Conservation (phyloP, 2,113 vertebrate genomes). For the Callorhinus ursinus region DNA sequence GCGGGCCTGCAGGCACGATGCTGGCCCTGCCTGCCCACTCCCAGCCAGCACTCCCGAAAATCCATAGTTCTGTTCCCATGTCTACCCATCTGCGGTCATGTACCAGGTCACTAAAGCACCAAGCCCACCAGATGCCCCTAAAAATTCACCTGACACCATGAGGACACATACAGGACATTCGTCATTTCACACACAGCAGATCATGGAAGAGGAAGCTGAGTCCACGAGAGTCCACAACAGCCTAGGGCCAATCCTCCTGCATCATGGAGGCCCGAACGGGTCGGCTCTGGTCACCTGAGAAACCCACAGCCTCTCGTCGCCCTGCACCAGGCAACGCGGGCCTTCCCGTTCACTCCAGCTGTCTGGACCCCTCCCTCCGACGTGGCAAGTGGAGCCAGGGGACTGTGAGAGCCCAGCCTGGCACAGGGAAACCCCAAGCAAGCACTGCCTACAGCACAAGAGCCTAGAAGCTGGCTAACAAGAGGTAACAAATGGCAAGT, state of each 20-base stretch:
- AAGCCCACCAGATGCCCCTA: background rate
- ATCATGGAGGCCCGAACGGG: fast-evolving
- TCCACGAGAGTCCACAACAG: fast-evolving
- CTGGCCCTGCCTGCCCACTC: background rate
- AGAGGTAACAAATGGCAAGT: too few relatives aligned
- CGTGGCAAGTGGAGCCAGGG: background rate
- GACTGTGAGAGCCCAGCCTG: fast-evolving
- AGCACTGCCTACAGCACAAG: background rate
- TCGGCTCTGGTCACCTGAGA: background rate
- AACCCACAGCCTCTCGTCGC: background rate
- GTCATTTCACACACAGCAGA: fast-evolving
- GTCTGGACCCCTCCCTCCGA: background rate
- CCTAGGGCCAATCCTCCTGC: fast-evolving
- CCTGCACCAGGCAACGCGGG: background rate
- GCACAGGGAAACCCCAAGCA: background rate
- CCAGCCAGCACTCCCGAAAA: background rate
- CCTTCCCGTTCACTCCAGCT: background rate
- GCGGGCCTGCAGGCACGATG: fast-evolving
- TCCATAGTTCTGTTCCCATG: background rate
- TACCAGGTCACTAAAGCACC: background rate
- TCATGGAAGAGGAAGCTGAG: background rate
- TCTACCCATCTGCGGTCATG: fast-evolving
- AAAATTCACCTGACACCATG: fast-evolving
- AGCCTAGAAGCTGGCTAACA: background rate
- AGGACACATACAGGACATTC: background rate